Base-by-base conservation (phyloP, 2,888 invertebrate species). In the Cheilosia vernalis region DNA sequence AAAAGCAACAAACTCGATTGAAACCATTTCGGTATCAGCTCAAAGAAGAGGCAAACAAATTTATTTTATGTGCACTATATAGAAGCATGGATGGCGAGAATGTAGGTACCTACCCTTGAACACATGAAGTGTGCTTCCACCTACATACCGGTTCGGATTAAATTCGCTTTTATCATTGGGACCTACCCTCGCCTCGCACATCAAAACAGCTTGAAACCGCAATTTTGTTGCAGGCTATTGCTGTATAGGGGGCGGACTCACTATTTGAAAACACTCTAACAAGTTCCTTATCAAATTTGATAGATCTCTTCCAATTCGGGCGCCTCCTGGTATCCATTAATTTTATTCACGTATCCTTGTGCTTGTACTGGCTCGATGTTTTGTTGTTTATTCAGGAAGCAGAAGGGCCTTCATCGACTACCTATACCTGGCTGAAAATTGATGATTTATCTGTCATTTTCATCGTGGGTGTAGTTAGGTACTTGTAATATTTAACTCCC, bases 251-350 rank as follows among this genome's bases (percentile, higher is more conserved):
- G 19, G 33, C 21, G 60, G 27, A 1, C 61, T 19, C 42, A 6
- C 51, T 67, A n/a, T 51, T 58, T 17, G 56, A 70, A 72, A 67
- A 61, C 64, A 85, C 81, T 81, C 85, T 81, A 81, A 85, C 85
- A 85, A 85, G 85, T 85, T 85, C 72, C 76, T 85, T 85, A 85
- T 85, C 85, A 63, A 72, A 67, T 81, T 81, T 85, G 85, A 85
- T 85, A 76, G 81, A 85, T 81, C 85, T 81, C 51, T 72, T 81
- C 76, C 67, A 73, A 70, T 81, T 77, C 30, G 24, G 60, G 53
- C 30, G 42, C 58, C 67, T 73, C 49, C 83, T 58, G 63, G 72
- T 67, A 77, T 77, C 66, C 76, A 85, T 85, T 85, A 77, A 85
- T 85, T 81, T 81, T 81, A 77, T 85, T 81, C 85, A 76, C 72